phyloP scores from a whole-genome alignment of 1,140 invertebrate species.

The Aleiodes sp. region DNA sequence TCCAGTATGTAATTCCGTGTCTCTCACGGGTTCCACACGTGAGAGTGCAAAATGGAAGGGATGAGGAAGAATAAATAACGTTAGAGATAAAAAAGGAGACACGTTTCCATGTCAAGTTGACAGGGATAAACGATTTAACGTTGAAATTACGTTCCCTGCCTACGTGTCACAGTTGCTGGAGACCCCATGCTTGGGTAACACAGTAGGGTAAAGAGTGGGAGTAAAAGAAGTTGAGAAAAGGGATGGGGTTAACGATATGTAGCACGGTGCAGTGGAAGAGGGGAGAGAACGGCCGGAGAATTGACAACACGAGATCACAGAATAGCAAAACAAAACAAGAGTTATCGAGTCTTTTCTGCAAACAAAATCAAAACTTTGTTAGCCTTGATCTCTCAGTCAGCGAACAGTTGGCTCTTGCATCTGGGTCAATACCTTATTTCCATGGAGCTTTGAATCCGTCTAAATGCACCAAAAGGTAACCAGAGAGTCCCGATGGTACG shows the following conservation, averaged over 20 bases:
- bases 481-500: neutral
- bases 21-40: neutral
- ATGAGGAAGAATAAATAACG: slow-evolving; percentile 14
- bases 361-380: neutral
- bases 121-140: slow-evolving; percentile 17
- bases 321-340: neutral
- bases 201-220: neutral
- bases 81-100: slow-evolving; percentile 14
- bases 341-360: neutral
- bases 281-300: neutral
- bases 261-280: neutral
- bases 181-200: neutral
- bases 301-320: neutral
- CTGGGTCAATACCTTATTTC: slow-evolving; percentile 31
- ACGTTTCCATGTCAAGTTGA: slow-evolving; percentile 20
- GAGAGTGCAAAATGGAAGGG: slow-evolving; percentile 9
- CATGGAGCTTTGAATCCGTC: slow-evolving; percentile 28
- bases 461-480: slow-evolving; percentile 24
- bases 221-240: neutral
- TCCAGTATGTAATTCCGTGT: slow-evolving; percentile 12
- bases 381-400: neutral
- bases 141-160: slow-evolving; percentile 13
- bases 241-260: neutral
- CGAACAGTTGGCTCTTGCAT: neutral
- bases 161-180: neutral